phyloP scores from a whole-genome alignment of 2,797 vertebrate genomes.

The Sebastes minor region DNA sequence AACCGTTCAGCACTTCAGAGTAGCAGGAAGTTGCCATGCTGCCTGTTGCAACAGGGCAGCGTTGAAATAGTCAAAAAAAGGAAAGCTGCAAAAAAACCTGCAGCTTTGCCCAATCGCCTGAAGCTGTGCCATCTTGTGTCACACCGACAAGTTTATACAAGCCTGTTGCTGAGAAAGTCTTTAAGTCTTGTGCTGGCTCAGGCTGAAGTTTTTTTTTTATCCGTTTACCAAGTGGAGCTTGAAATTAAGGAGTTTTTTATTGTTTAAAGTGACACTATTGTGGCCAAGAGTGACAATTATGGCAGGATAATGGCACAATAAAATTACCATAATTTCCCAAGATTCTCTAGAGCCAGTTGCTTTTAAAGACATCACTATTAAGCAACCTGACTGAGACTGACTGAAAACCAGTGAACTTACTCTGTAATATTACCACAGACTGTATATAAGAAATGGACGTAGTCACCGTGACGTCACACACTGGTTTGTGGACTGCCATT shows the following conservation, averaged over 20 bases:
- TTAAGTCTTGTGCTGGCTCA: background rate
- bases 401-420: background rate
- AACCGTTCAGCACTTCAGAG: background rate
- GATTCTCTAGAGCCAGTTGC: background rate
- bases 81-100: background rate
- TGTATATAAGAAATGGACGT: too few species aligned
- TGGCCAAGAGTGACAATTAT: background rate
- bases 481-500: too few species aligned
- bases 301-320: background rate
- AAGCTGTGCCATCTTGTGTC: slow-evolving; percentile 5
- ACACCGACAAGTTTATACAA: slow-evolving; percentile 19
- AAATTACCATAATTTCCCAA: background rate
- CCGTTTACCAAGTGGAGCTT: background rate
- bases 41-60: slow-evolving; percentile 16
- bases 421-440: background rate
- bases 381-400: background rate
- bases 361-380: background rate
- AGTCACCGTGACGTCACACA: too few species aligned
- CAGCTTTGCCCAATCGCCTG: background rate
- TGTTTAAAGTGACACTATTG: too few species aligned
- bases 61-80: background rate
- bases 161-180: background rate
- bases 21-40: slow-evolving; percentile 35
- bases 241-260: background rate
- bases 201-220: background rate